A percentile compares a stretch with the other conserved stretches of the same genome.
phyloP scores from a whole-genome alignment of 2,113 vertebrate genomes.

The Baryphthengus martii region DNA sequence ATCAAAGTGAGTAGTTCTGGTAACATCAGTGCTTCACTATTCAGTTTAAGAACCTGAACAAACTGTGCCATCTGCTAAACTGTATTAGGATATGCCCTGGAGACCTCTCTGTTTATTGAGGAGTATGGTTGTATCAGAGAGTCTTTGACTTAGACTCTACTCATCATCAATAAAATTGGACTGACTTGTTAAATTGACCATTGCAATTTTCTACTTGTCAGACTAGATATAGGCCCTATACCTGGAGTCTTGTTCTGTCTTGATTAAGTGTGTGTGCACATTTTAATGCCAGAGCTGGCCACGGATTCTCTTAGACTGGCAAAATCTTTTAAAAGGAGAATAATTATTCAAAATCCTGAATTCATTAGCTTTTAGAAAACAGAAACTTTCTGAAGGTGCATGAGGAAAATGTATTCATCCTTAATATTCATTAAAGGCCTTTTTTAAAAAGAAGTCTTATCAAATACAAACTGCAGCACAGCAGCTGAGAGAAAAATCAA shows the following conservation, averaged over 20 bases:
- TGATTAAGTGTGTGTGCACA: neutral
- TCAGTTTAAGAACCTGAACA: neutral
- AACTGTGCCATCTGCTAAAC: neutral
- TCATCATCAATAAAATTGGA: neutral
- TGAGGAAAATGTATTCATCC: neutral
- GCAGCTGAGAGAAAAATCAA: neutral
- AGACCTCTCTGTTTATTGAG: neutral
- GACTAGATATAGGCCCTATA: neutral
- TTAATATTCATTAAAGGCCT: neutral
- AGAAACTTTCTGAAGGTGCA: neutral
- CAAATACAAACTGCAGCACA: neutral
- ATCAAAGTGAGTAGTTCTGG: neutral
- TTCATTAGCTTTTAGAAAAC: conserved; percentile 19
- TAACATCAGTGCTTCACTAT: neutral
- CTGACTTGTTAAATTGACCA: neutral
- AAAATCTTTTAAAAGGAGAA: neutral
- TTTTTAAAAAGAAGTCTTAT: neutral
- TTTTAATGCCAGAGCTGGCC: neutral
- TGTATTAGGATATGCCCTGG: neutral
- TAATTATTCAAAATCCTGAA: conserved; percentile 11
- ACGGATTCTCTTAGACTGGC: neutral
- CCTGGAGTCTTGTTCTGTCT: neutral
- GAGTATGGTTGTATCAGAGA: neutral
- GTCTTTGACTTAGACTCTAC: neutral
- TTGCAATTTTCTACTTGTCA: neutral